Evolutionary conservation across 2,888 invertebrate species (phyloP).

Genomic region (Synanthedon vespiformis): DNA sequence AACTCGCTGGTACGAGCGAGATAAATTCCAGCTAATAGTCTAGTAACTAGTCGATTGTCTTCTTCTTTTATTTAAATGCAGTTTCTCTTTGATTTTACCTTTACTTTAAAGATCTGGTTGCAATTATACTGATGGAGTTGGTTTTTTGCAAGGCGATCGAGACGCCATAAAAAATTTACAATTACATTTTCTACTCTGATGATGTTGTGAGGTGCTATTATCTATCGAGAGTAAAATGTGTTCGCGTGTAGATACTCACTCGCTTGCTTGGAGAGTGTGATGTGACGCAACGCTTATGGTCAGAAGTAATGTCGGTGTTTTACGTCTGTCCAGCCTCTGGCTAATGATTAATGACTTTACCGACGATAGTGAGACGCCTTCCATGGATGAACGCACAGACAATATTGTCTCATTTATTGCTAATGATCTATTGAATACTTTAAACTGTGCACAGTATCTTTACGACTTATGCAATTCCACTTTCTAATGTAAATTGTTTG

Average conservation of each 20-base stretch:
- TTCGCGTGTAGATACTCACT: not conserved
- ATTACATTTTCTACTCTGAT: no score
- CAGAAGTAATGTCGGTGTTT: slow-evolving; percentile 48
- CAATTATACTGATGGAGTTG: no score
- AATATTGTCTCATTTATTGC: slow-evolving; percentile 63
- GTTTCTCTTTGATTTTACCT: no score
- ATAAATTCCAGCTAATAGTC: no score
- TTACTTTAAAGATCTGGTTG: no score
- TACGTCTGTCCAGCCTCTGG: slow-evolving; percentile 41
- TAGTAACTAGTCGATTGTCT: no score
- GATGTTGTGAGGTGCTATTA: not conserved
- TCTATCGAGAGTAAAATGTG: not conserved
- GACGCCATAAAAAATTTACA: no score
- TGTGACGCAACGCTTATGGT: slow-evolving; percentile 47
- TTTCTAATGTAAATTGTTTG: slow-evolving; percentile 4
- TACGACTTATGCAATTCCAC: slow-evolving; percentile 1
- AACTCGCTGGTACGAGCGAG: no score
- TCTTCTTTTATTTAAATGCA: no score
- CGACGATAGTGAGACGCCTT: slow-evolving; percentile 4
- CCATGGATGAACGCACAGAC: slow-evolving; percentile 27
- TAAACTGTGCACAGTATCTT: slow-evolving; percentile 3
- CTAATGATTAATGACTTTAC: slow-evolving; percentile 49
- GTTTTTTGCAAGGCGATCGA: no score
- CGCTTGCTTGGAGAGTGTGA: slow-evolving; percentile 3
- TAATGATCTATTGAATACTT: slow-evolving; percentile 49